Evolutionary conservation across 2,888 invertebrate genomes (phyloP).

Genomic region (Altica lythri): DNA sequence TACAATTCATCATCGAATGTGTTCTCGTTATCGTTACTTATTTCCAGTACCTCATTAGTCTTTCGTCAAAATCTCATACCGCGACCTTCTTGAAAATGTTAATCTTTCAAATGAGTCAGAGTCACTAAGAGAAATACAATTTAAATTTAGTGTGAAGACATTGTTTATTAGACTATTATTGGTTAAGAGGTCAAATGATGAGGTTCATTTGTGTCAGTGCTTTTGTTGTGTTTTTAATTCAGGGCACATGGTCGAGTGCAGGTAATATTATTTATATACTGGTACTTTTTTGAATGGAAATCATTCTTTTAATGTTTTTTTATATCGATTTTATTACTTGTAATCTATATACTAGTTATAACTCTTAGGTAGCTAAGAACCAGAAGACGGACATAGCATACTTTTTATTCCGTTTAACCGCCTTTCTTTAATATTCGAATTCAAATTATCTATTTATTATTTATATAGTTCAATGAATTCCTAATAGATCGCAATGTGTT

Average conservation of each 20-base stretch:
- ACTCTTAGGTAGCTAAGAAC: too few species aligned
- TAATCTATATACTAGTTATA: too few species aligned
- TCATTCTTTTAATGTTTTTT: too few species aligned
- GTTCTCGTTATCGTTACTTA: not conserved
- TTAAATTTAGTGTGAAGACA: not conserved
- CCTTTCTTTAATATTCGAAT: too few species aligned
- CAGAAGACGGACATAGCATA: too few species aligned
- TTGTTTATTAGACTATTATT: slow-evolving; percentile 4
- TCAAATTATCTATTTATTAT: too few species aligned
- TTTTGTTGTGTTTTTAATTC: slow-evolving; percentile 4
- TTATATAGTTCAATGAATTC: too few species aligned
- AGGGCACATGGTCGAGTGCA: slow-evolving; percentile 7
- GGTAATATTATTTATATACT: slow-evolving; percentile 3
- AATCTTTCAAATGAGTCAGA: not conserved
- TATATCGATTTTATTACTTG: too few species aligned
- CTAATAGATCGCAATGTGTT: too few species aligned
- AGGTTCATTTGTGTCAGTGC: slow-evolving; percentile 1
- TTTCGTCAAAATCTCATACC: not conserved
- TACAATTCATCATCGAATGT: not conserved
- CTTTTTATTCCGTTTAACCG: too few species aligned
- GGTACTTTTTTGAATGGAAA: too few species aligned
- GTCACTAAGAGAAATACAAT: not conserved
- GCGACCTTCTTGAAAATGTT: not conserved
- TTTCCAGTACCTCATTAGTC: not conserved
- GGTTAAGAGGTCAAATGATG: slow-evolving; percentile 12